A percentile compares a stretch with the other conserved stretches of the same genome.
Evolutionary conservation across 2,113 vertebrate genomes (phyloP).

Genomic region (Gracilinanus agilis): DNA sequence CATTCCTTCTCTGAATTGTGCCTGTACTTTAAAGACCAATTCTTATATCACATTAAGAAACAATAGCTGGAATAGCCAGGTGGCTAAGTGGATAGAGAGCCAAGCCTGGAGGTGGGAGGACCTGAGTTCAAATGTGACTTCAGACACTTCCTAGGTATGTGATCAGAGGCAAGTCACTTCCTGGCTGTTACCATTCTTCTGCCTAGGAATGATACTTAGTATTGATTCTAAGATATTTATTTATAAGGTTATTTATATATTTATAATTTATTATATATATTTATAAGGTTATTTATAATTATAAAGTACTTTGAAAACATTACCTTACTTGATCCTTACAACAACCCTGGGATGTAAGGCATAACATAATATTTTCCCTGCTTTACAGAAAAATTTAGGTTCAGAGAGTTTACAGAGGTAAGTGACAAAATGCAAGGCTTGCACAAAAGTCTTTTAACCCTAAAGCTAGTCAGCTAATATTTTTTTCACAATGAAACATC

Average conservation of each 20-base stretch:
- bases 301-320: background rate
- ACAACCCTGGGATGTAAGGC: background rate
- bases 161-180: too few relatives aligned
- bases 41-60: slow-evolving; percentile 24
- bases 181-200: too few relatives aligned
- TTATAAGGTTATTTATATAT: too few relatives aligned
- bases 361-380: background rate
- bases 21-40: slow-evolving; percentile 33
- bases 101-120: too few relatives aligned
- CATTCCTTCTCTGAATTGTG: slow-evolving; percentile 21
- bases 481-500: slow-evolving; percentile 15
- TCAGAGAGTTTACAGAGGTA: background rate
- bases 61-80: background rate
- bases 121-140: too few relatives aligned
- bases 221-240: too few relatives aligned
- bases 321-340: background rate
- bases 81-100: too few relatives aligned
- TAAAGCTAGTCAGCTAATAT: background rate
- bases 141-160: too few relatives aligned
- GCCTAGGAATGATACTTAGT: too few relatives aligned
- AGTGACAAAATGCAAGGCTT: background rate
- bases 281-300: background rate
- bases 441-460: background rate
- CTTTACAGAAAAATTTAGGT: background rate
- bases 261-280: too few relatives aligned